phyloP scores from a whole-genome alignment of 1,140 invertebrate genomes.

The Leptopilina boulardi region DNA sequence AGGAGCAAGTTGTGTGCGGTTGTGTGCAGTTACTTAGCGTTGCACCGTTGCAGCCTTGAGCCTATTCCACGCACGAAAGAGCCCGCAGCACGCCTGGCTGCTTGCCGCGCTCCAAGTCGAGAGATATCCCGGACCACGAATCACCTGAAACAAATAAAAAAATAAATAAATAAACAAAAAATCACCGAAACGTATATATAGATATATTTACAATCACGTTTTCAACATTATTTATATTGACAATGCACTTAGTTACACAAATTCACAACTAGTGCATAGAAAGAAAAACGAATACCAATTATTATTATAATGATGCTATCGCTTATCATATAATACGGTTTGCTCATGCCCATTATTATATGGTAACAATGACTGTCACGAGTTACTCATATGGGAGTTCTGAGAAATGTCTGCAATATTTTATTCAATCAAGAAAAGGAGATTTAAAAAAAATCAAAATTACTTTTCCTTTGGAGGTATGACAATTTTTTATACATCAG shows the following conservation, averaged over 20 bases:
- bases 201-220: neutral
- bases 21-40: constrained; percentile 58
- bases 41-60: constrained; percentile 74
- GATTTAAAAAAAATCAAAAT: too few relatives aligned
- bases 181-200: constrained; percentile 14
- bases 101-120: constrained; percentile 63
- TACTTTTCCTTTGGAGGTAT: too few relatives aligned
- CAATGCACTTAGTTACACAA: neutral
- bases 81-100: constrained; percentile 71
- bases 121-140: constrained; percentile 51
- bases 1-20: constrained; percentile 46
- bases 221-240: constrained; percentile 3
- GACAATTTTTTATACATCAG: too few relatives aligned
- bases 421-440: too few relatives aligned
- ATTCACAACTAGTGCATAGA: neutral
- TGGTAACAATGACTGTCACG: too few relatives aligned
- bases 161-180: neutral
- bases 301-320: neutral
- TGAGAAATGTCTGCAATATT: too few relatives aligned
- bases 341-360: too few relatives aligned
- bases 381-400: too few relatives aligned
- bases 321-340: too few relatives aligned
- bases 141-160: constrained; percentile 1
- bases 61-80: constrained; percentile 77
- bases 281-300: neutral